Evolutionary conservation across 1,140 invertebrate genomes (phyloP).

Genomic region (Brachionus rotundiformis): DNA sequence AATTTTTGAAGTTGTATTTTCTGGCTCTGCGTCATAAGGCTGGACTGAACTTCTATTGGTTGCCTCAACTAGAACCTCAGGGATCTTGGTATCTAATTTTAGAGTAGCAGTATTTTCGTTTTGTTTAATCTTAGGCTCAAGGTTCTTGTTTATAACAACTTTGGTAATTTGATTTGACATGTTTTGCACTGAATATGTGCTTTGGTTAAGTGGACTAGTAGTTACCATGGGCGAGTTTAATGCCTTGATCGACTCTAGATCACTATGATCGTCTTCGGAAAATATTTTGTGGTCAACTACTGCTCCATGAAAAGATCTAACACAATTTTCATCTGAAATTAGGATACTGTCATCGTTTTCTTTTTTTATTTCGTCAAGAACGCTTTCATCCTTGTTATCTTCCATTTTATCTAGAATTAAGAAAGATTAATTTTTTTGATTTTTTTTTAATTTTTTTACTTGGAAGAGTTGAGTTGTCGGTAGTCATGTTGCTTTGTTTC

Average conservation of each 20-base stretch:
- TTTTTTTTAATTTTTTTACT: not conserved
- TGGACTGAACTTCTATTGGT: not conserved
- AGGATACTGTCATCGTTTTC: not conserved
- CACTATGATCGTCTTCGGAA: conserved; percentile 7
- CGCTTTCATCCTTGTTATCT: not conserved
- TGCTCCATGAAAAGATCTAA: conserved; percentile 36
- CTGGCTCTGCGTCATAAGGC: not conserved
- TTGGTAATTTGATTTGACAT: conserved; percentile 39
- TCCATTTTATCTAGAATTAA: not conserved
- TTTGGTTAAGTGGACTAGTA: conserved; percentile 11
- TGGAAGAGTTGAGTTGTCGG: not conserved
- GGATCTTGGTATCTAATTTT: conserved; percentile 9
- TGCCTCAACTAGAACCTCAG: conserved; percentile 4
- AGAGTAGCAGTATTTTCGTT: not conserved
- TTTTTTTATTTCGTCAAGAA: not conserved
- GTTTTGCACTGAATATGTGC: conserved; percentile 13
- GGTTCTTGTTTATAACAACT: conserved; percentile 28
- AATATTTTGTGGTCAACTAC: conserved; percentile 26
- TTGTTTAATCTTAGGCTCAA: not conserved
- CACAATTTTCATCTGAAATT: conserved; percentile 32
- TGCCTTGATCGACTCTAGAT: not conserved
- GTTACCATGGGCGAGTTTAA: not conserved
- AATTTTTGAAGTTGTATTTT: not conserved
- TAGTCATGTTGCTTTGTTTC: not conserved
- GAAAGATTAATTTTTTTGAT: not conserved